These are phyloP conservation scores for Gortyna flavago DNA, from an alignment of 2,888 invertebrate species.

Conservation along the genomic window DNA sequence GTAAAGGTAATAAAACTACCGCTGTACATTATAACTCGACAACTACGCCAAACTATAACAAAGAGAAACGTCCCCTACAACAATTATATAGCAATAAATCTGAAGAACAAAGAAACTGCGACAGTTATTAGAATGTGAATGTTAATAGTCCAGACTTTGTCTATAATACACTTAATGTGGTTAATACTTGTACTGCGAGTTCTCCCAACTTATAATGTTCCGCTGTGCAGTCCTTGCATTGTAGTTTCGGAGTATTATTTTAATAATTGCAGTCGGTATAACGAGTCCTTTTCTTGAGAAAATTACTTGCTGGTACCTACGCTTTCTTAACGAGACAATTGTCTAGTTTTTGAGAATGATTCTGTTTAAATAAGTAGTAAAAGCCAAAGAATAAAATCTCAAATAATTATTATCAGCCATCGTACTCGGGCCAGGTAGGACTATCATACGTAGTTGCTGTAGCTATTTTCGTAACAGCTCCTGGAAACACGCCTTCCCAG, in stretches of 20 bases:
- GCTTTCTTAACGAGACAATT: slow-evolving; percentile 51
- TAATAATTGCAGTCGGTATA: slow-evolving; percentile 53
- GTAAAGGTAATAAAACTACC: neutral
- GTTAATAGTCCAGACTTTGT: slow-evolving; percentile 67
- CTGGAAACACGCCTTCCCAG: neutral
- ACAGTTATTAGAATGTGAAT: slow-evolving; percentile 64
- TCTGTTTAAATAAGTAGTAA: neutral
- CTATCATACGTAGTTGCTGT: too few relatives aligned
- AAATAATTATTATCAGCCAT: too few relatives aligned
- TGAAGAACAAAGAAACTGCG: slow-evolving; percentile 46
- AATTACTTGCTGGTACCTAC: slow-evolving; percentile 21
- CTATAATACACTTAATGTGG: slow-evolving; percentile 62
- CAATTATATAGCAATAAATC: slow-evolving; percentile 50
- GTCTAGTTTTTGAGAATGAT: slow-evolving; percentile 5
- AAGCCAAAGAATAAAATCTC: neutral
- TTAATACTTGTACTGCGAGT: slow-evolving; percentile 66
- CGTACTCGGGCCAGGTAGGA: neutral
- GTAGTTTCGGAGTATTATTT: slow-evolving; percentile 56
- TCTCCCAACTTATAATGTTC: slow-evolving; percentile 47
- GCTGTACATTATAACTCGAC: slow-evolving; percentile 3
- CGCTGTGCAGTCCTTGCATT: slow-evolving; percentile 25
- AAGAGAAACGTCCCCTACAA: slow-evolving; percentile 42
- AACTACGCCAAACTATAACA: slow-evolving; percentile 42
- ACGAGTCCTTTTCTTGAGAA: slow-evolving; percentile 48
- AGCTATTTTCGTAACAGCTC: neutral